These are phyloP conservation scores for Aphis craccivora DNA, from an alignment of 1,140 invertebrate genomes.

Conservation along the genomic window DNA sequence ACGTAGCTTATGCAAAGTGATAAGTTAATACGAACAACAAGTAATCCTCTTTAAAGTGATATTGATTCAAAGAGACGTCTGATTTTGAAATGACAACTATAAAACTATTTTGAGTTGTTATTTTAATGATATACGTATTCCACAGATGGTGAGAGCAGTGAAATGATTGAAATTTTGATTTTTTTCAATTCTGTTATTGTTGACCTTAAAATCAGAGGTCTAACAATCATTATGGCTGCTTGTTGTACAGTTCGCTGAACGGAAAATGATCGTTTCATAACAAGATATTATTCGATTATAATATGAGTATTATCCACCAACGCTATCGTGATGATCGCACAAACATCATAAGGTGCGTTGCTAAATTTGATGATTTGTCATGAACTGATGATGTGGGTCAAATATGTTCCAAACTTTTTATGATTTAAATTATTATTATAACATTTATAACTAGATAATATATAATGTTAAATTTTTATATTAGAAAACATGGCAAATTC, in stretches of 20 bases:
- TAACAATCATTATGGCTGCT: background rate
- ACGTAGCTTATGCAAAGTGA: too few relatives aligned
- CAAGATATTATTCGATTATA: background rate
- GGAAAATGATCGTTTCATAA: slow-evolving; percentile 33
- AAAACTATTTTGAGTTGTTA: background rate
- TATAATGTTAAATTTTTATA: background rate
- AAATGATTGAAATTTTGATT: background rate
- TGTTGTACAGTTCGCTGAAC: background rate
- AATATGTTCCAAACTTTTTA: background rate
- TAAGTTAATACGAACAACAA: background rate
- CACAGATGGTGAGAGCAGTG: background rate
- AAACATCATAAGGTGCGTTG: background rate
- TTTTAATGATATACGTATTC: background rate
- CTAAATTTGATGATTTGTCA: background rate
- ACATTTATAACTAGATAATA: background rate
- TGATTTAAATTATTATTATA: background rate
- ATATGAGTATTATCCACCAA: background rate
- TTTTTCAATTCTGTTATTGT: background rate
- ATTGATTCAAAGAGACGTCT: background rate
- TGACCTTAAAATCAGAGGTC: background rate
- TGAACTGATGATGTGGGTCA: background rate
- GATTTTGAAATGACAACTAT: background rate
- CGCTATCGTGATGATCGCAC: background rate
- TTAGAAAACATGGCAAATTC: background rate
- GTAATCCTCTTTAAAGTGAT: background rate